Conservation (phyloP, 2,113 vertebrate species). For the Poeciliopsis retropinna region DNA sequence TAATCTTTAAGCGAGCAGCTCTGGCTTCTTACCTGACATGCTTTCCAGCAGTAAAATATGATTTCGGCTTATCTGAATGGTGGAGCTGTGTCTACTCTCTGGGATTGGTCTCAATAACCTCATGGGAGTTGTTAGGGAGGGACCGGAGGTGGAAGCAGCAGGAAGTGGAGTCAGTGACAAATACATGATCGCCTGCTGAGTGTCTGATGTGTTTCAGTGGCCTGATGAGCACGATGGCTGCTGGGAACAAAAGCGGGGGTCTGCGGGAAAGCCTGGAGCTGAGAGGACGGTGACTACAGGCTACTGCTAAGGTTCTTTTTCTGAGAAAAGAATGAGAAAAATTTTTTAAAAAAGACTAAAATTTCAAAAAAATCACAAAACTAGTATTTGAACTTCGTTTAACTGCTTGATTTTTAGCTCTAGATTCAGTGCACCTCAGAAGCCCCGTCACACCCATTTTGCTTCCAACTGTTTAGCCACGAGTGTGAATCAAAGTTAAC, state of each 20-base stretch:
- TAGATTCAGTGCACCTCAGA: neutral
- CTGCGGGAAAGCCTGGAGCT: constrained; percentile 8
- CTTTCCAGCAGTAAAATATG: constrained; percentile 50
- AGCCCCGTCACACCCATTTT: neutral
- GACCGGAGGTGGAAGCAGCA: neutral
- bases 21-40: constrained; percentile 33
- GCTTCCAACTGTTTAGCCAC: constrained; percentile 6
- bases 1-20: constrained; percentile 30
- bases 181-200: constrained; percentile 28
- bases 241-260: constrained; percentile 14
- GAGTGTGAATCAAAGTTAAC: constrained; percentile 39
- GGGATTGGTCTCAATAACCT: neutral
- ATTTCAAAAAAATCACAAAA: no score
- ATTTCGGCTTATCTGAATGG: constrained; percentile 43
- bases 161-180: constrained; percentile 16
- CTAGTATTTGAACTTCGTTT: neutral
- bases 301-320: neutral
- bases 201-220: constrained; percentile 42
- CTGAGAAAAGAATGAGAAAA: neutral
- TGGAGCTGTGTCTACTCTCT: neutral
- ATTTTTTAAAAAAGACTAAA: no score
- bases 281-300: neutral
- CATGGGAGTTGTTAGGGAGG: neutral
- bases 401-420: neutral
- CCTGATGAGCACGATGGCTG: constrained; percentile 4